Evolutionary conservation across 2,113 vertebrate species (phyloP), one percentile per base, ranked within the genome.

Genomic region (Spheniscus mendiculus): DNA sequence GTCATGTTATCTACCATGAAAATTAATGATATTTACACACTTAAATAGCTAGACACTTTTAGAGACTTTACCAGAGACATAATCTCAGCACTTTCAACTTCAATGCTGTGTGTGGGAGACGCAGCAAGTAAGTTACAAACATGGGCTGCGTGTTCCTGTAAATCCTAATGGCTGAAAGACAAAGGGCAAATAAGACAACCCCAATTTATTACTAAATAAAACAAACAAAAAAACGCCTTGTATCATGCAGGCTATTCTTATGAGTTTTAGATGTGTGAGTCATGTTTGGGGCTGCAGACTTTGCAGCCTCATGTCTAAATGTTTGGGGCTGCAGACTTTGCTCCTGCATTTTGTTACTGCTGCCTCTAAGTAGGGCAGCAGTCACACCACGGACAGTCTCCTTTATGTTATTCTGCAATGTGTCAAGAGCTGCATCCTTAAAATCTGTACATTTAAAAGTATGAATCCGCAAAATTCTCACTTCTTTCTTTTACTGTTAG

Each of bases 141-240:
- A 0, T 6, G 40, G 62, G 61, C 7, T 47, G 12, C 1, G 0
- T 29, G 19, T 67, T 81, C 11, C 4, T 79, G 22, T 52, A 80
- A 80, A 81, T 77, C 19, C 16, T 63, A 66, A 66, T 1, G 13
- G n/a, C 19, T 87, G 27, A 50, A 81, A 81, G 27, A 65, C 40
- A 73, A 26, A 47, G 5, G 40, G 26, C 25, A 86, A 88, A 21
- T 16, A 79, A 30, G 29, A 50, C 11, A 79, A 62, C 3, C 17
- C 10, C 12, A 30, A 36, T 42, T 77, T 81, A 14, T 74, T 81
- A 42, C 11, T 63, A 72, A 76, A 38, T 58, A 45, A 83, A 79
- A 20, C 27, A 55, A 89, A 77, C 38, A 30, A 53, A 74, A 52
- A 5, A 2, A 2, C 8, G 42, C 22, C 20, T 69, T 55, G 10